These are phyloP conservation scores for Nylanderia fulva DNA, from an alignment of 1,140 invertebrate species.

Conservation along the genomic window DNA sequence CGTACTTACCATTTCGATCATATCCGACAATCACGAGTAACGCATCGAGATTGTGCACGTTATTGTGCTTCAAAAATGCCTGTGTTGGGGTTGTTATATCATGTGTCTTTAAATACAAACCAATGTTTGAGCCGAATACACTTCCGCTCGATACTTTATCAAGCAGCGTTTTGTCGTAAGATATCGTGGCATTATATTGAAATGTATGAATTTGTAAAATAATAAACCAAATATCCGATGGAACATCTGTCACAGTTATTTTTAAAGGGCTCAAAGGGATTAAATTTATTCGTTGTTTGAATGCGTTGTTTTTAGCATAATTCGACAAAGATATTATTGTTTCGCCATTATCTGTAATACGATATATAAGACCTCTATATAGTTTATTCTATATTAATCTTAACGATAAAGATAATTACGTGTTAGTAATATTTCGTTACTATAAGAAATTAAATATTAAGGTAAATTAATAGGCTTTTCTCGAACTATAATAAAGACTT, in stretches of 20 bases:
- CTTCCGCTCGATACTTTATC: constrained; percentile 79
- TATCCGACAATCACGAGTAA: constrained; percentile 87
- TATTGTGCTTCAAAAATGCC: constrained; percentile 83
- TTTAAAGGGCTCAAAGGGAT: constrained; percentile 73
- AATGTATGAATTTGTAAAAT: constrained; percentile 90
- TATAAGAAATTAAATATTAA: neutral
- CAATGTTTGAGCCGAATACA: constrained; percentile 88
- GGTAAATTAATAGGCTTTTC: no score
- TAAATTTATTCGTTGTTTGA: constrained; percentile 68
- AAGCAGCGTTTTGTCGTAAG: constrained; percentile 82
- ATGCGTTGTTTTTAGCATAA: constrained; percentile 51
- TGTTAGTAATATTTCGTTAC: neutral
- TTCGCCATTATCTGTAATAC: constrained; percentile 64
- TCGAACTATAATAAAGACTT: no score
- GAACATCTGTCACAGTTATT: constrained; percentile 85
- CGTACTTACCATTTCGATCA: constrained; percentile 84
- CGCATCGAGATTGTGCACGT: constrained; percentile 81
- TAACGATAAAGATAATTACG: neutral
- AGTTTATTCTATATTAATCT: no score
- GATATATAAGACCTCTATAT: constrained; percentile 30
- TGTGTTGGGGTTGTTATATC: constrained; percentile 45
- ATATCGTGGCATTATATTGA: constrained; percentile 87
- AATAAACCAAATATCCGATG: constrained; percentile 86
- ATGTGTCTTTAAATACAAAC: constrained; percentile 85
- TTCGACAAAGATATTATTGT: constrained; percentile 51